Percentiles rank a stretch among this genome's conserved stretches.
phyloP scores from a whole-genome alignment of 2,113 vertebrate species.

The Campylomormyrus numenius region DNA sequence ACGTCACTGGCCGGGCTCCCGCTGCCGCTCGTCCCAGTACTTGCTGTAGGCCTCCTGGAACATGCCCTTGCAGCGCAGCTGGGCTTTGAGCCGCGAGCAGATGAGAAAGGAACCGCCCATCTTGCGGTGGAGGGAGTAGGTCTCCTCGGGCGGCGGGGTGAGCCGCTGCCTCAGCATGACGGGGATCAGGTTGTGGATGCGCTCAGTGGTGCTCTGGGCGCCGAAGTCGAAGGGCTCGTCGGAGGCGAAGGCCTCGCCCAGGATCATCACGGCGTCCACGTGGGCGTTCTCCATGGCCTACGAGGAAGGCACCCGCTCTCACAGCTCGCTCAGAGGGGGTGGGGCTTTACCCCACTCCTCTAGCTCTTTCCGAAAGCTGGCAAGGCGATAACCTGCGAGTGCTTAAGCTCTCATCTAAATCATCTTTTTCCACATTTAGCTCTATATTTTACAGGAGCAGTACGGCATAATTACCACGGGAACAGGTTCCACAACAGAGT shows the following conservation, averaged over 20 bases:
- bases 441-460: neutral
- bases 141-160: slow-evolving; percentile 68
- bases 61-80: slow-evolving; percentile 68
- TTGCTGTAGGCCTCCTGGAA: slow-evolving; percentile 67
- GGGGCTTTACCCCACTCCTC: neutral
- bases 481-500: neutral
- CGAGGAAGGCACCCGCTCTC: neutral
- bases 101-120: slow-evolving; percentile 79
- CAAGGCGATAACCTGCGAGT: neutral
- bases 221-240: slow-evolving; percentile 52
- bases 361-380: neutral
- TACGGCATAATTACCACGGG: neutral
- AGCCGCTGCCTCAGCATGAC: slow-evolving; percentile 64
- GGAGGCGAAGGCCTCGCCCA: slow-evolving; percentile 49
- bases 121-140: slow-evolving; percentile 74
- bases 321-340: neutral
- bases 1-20: neutral
- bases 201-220: slow-evolving; percentile 49
- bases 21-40: slow-evolving; percentile 46
- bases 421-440: neutral
- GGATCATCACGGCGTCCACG: slow-evolving; percentile 52
- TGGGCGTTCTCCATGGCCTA: slow-evolving; percentile 43
- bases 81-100: slow-evolving; percentile 72
- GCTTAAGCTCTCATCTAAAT: neutral
- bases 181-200: slow-evolving; percentile 54